Conservation (phyloP, 2,797 vertebrate species). For the Platyrinchus mystaceus region DNA sequence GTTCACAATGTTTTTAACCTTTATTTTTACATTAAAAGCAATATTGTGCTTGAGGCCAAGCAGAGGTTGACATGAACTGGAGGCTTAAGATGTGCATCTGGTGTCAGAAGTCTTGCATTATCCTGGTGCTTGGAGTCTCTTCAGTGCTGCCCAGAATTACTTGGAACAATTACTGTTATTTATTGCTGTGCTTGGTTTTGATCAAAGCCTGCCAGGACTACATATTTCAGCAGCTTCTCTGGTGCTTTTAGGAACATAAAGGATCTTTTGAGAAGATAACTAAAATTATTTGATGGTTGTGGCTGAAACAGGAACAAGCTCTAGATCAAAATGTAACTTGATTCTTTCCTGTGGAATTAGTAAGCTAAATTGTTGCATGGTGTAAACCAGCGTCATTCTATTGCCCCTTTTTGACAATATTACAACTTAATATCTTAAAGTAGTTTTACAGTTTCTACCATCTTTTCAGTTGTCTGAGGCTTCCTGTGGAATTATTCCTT, state of each 20-base stretch:
- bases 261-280: neutral
- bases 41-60: neutral
- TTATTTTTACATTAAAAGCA: neutral
- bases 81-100: neutral
- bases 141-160: conserved; percentile 9
- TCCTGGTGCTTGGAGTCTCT: neutral
- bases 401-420: neutral
- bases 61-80: neutral
- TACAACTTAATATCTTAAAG: neutral
- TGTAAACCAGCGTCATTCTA: neutral
- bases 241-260: neutral
- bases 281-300: neutral
- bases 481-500: neutral
- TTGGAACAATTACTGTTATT: neutral
- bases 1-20: neutral
- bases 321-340: neutral
- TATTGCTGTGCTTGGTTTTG: conserved; percentile 1
- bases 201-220: neutral
- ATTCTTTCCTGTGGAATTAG: neutral
- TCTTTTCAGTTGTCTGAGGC: neutral
- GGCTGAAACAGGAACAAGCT: neutral
- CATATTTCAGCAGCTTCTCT: conserved; percentile 1
- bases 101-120: neutral
- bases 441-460: neutral
- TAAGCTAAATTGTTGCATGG: neutral